Base-by-base conservation (phyloP, 2,797 vertebrate species). In the Periophthalmus magnuspinnatus region DNA sequence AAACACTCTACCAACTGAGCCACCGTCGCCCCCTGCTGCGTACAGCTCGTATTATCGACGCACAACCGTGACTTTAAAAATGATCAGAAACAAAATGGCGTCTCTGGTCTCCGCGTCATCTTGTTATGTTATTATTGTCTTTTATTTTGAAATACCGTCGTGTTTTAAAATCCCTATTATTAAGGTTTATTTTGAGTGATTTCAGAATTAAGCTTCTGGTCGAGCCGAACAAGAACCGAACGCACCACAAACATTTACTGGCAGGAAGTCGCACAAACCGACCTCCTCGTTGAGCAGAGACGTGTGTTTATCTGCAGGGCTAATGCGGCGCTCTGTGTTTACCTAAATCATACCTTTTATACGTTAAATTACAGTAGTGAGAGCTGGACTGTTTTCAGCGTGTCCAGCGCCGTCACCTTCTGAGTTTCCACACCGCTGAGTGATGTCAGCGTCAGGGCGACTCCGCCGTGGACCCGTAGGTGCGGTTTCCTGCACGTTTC, bases 391-490 rank as follows among this genome's bases (percentile, higher is more conserved):
- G 22, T 71, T 61, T 59, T 50, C 41, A 58, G 24, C 2, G 6
- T 0, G 24, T 36, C 33, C 34, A 36, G n/a, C 17, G n/a, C 5
- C 7, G n/a, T 74, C 70, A 59, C 19, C 72, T 22, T 21, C 41
- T 34, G 52, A 28, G 61, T 71, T 81, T 79, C 78, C 76, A 74
- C 84, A 71, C 74, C 3, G 47, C 56, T 84, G 81, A 80, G 59
- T 77, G 76, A 89, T 80, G 73, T 81, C 83, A 86, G 82, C 81
- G 81, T 88, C 84, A 85, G 48, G 74, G 76, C 64, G 52, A 67
- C 74, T 84, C 81, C 82, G 80, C 22, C 55, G 48, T 73, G 68
- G 47, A 48, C 79, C 74, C 82, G 77, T 71, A 85, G 90, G 87
- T 76, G 80, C 65, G 79, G 86, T 77, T 84, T 81, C 79, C 1